Conservation (phyloP, 2,113 vertebrate genomes). For the Solea senegalensis region DNA sequence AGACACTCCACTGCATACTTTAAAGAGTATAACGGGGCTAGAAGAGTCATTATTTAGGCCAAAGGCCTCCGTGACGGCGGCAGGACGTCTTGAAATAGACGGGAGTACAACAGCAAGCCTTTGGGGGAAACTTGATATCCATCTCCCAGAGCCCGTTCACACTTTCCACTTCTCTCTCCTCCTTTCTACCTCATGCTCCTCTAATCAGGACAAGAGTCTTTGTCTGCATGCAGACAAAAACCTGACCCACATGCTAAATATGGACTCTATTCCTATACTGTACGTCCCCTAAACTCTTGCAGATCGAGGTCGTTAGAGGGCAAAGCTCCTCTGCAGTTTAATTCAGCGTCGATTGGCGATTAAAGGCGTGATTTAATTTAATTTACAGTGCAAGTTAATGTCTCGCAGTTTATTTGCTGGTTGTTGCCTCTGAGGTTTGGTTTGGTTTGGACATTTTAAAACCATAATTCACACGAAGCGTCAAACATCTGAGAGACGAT, state of each 20-base stretch:
- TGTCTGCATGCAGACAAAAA: conserved; percentile 63
- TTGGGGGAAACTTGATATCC: conserved; percentile 64
- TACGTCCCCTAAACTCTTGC: conserved; percentile 53
- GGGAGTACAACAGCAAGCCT: conserved; percentile 64
- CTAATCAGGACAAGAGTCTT: conserved; percentile 66
- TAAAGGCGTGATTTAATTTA: conserved; percentile 10
- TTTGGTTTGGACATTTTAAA: too few species aligned
- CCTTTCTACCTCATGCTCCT: conserved; percentile 27
- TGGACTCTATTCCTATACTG: conserved; percentile 30
- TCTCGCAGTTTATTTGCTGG: too few species aligned
- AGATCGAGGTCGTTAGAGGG: conserved; percentile 50
- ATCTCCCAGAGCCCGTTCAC: conserved; percentile 65
- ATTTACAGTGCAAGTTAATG: not conserved
- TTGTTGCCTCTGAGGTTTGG: too few species aligned
- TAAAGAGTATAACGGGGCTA: not conserved
- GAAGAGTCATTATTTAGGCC: conserved; percentile 60
- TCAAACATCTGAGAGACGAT: too few species aligned
- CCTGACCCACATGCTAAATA: conserved; percentile 77
- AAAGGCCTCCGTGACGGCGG: conserved; percentile 37
- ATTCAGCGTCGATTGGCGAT: conserved; percentile 4
- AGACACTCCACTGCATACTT: too few species aligned
- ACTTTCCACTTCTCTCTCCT: conserved; percentile 57
- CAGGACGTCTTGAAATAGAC: conserved; percentile 71
- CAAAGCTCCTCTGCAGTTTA: not conserved
- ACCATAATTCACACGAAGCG: too few species aligned